Percentiles rank a stretch among this genome's conserved stretches.
phyloP scores from a whole-genome alignment of 2,888 invertebrate species.

The Athetis lepigone region DNA sequence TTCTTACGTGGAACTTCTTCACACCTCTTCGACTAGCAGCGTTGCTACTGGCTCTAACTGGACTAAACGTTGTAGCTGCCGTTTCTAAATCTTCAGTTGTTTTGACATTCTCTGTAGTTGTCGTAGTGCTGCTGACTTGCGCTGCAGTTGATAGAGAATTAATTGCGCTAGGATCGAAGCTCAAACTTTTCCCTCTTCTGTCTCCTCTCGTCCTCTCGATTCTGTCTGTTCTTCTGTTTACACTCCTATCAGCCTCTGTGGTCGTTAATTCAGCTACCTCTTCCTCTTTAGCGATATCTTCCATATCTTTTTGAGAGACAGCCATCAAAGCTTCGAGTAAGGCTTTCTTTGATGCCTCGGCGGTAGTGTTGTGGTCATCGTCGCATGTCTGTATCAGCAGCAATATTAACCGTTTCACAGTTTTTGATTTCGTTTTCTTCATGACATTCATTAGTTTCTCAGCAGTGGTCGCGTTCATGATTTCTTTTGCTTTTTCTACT shows the following conservation, averaged over 20 bases:
- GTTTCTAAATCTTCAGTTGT: slow-evolving; percentile 73
- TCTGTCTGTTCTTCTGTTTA: slow-evolving; percentile 73
- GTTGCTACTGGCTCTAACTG: slow-evolving; percentile 70
- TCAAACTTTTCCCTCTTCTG: slow-evolving; percentile 79
- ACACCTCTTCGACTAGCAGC: slow-evolving; percentile 79
- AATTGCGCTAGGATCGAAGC: slow-evolving; percentile 80
- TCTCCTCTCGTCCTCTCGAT: slow-evolving; percentile 73
- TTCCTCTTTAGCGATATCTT: slow-evolving; percentile 85
- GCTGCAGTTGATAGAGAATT: slow-evolving; percentile 83
- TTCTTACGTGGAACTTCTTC: slow-evolving; percentile 78
- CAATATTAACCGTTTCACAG: slow-evolving; percentile 93
- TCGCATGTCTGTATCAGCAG: slow-evolving; percentile 95
- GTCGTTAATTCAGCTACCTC: slow-evolving; percentile 70
- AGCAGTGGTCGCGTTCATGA: slow-evolving; percentile 94
- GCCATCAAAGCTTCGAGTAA: slow-evolving; percentile 93
- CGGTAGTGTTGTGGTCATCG: slow-evolving; percentile 93
- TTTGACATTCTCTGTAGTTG: slow-evolving; percentile 68
- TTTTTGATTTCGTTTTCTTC: slow-evolving; percentile 95
- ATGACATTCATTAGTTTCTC: slow-evolving; percentile 94
- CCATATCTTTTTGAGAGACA: slow-evolving; percentile 91
- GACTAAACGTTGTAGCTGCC: slow-evolving; percentile 76
- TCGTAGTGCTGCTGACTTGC: slow-evolving; percentile 48
- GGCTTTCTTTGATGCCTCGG: slow-evolving; percentile 93
- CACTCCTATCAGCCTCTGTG: slow-evolving; percentile 74
- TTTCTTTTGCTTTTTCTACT: slow-evolving; percentile 93